Percentiles rank a stretch among this genome's conserved stretches.
Evolutionary conservation across 2,797 vertebrate species (phyloP).

Genomic region (Diglossa cyanea): DNA sequence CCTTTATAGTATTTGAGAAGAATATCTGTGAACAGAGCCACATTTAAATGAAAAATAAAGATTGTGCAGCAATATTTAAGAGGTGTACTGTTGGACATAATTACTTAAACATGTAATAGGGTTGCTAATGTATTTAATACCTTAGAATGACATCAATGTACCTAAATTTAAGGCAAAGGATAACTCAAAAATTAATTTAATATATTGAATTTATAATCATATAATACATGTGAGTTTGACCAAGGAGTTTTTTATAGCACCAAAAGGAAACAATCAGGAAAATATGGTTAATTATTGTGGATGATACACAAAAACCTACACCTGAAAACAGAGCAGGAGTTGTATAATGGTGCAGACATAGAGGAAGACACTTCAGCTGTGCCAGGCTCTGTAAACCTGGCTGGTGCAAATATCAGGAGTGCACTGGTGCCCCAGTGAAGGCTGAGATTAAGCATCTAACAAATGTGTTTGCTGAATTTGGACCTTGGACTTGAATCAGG

Average conservation of each 20-base stretch:
- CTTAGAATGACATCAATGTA: neutral
- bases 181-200: neutral
- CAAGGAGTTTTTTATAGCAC: neutral
- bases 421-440: neutral
- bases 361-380: neutral
- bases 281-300: neutral
- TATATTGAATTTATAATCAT: neutral
- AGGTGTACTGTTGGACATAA: neutral
- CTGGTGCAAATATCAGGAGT: neutral
- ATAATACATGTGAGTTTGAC: neutral
- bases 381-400: neutral
- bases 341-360: neutral
- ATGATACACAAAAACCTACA: rapidly evolving
- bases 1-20: constrained; percentile 10
- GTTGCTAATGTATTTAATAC: neutral
- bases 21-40: neutral
- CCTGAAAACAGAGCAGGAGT: neutral
- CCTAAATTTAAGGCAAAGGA: neutral
- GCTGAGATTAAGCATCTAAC: neutral
- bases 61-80: neutral
- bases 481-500: neutral
- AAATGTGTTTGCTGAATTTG: neutral
- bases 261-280: neutral
- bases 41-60: neutral
- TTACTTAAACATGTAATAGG: neutral